These are phyloP conservation scores for Baccha elongata DNA, from an alignment of 2,888 invertebrate species.

Conservation along the genomic window DNA sequence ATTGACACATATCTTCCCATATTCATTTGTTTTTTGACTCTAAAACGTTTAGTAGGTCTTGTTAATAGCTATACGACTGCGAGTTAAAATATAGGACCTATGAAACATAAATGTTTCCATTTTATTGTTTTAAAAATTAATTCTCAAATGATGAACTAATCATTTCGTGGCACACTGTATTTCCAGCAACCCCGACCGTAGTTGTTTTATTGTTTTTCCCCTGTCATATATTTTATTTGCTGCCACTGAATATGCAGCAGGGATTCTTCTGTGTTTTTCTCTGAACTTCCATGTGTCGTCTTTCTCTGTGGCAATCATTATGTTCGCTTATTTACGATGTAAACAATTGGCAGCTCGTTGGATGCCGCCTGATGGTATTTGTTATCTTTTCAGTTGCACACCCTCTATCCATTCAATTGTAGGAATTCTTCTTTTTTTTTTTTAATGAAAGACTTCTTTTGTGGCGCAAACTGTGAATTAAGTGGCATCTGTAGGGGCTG, in stretches of 20 bases:
- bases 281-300: slow-evolving; percentile 9
- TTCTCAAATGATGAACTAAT: slow-evolving; percentile 14
- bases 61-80: not conserved
- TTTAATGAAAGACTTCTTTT: slow-evolving; percentile 36
- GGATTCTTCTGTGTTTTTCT: slow-evolving; percentile 2
- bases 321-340: slow-evolving; percentile 67
- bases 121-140: slow-evolving; percentile 8
- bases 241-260: not conserved
- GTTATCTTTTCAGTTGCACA: slow-evolving; percentile 41
- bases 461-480: slow-evolving; percentile 68
- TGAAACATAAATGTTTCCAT: not conserved
- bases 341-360: slow-evolving; percentile 69
- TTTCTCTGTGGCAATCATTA: slow-evolving; percentile 46
- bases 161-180: slow-evolving; percentile 15
- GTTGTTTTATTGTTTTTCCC: slow-evolving; percentile 23
- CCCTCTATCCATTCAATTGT: not conserved
- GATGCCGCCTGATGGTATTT: slow-evolving; percentile 50
- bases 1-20: slow-evolving; percentile 8
- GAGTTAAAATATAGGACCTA: too few relatives aligned
- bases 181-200: not conserved
- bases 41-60: not conserved
- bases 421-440: not conserved
- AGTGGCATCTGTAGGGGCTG: slow-evolving; percentile 70
- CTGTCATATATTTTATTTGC: not conserved
- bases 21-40: not conserved